phyloP scores from a whole-genome alignment of 1,140 invertebrate species.

The Panonychus citri region DNA sequence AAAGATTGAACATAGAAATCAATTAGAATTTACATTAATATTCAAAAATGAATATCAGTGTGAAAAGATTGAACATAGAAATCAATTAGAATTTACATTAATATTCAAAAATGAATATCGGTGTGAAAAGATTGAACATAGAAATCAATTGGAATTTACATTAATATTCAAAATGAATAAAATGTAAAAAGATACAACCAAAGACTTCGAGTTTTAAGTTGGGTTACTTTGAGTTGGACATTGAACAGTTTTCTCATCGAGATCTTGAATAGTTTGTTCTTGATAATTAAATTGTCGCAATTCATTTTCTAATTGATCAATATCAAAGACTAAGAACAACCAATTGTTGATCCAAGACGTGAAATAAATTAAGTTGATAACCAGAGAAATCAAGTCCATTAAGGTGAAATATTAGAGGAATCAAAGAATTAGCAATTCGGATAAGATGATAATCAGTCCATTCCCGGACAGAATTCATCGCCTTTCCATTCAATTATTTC shows the following conservation, averaged over 20 bases:
- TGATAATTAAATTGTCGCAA: not conserved
- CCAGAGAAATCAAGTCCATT: not conserved
- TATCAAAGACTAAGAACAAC: not conserved
- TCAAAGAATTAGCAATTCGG: not conserved
- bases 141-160: too few species aligned
- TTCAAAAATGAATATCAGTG: too few species aligned
- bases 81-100: too few species aligned
- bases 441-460: not conserved
- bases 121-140: too few species aligned
- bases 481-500: not conserved
- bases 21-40: too few species aligned
- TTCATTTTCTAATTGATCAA: not conserved
- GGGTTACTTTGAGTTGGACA: not conserved
- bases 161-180: too few species aligned
- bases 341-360: not conserved
- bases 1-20: too few species aligned
- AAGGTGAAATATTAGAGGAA: not conserved
- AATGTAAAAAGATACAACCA: too few species aligned
- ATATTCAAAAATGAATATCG: too few species aligned
- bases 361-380: not conserved
- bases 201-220: too few species aligned
- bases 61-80: too few species aligned
- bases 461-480: not conserved
- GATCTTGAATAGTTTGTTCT: not conserved
- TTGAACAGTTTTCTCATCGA: not conserved